A percentile compares a stretch with the other conserved stretches of the same genome.
These are phyloP conservation scores for Schrankia costaestrigalis DNA, from an alignment of 2,888 invertebrate genomes.

Conservation along the genomic window DNA sequence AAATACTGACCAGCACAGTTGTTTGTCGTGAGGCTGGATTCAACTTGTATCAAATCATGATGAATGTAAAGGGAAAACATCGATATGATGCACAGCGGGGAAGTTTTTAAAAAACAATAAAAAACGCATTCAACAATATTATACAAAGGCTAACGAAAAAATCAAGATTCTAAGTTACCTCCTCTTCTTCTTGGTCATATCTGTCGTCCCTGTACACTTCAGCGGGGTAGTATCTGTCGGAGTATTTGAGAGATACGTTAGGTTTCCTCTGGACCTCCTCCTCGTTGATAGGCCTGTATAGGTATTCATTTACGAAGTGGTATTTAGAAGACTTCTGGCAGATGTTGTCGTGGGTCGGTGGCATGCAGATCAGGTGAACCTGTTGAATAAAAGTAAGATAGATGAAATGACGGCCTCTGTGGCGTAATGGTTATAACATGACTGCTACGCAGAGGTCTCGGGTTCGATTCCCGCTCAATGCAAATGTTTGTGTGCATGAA, in stretches of 20 bases:
- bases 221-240: constrained; percentile 91
- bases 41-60: no score
- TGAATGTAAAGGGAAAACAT: no score
- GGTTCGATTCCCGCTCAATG: no score
- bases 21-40: no score
- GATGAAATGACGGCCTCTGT: background rate
- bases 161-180: constrained; percentile 36
- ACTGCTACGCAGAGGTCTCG: no score
- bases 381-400: constrained; percentile 56
- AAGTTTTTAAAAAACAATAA: no score
- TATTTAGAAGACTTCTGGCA: constrained; percentile 94
- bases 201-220: constrained; percentile 86
- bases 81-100: no score
- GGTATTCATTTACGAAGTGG: constrained; percentile 95
- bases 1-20: no score
- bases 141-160: background rate
- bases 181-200: constrained; percentile 70
- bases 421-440: background rate
- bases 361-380: constrained; percentile 96
- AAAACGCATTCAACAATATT: background rate
- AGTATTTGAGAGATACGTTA: constrained; percentile 89
- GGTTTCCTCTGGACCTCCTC: constrained; percentile 91
- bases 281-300: constrained; percentile 92
- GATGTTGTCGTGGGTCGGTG: constrained; percentile 92
- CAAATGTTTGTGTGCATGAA: no score